phyloP scores from a whole-genome alignment of 1,140 invertebrate genomes.

The Mycetomoellerius zeteki region DNA sequence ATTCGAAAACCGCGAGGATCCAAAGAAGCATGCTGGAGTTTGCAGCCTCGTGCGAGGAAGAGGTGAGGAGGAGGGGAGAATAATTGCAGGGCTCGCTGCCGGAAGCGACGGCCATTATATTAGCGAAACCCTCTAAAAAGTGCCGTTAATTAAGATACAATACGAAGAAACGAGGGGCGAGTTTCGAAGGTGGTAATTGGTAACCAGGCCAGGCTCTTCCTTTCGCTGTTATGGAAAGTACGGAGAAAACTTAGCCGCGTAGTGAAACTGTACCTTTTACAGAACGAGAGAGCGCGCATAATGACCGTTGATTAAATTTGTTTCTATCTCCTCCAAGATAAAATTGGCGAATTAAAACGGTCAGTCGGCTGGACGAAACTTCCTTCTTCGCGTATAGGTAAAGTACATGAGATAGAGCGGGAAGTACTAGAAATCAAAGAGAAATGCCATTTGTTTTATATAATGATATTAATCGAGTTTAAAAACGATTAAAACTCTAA shows the following conservation, averaged over 20 bases:
- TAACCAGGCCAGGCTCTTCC: constrained; percentile 63
- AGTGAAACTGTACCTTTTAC: constrained; percentile 69
- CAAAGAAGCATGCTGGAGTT: background rate
- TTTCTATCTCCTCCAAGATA: constrained; percentile 55
- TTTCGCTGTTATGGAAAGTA: constrained; percentile 65
- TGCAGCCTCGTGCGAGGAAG: background rate
- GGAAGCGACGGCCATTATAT: constrained; percentile 50
- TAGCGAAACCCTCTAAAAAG: constrained; percentile 50
- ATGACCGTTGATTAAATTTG: constrained; percentile 76
- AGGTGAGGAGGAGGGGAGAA: background rate
- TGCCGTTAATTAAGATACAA: constrained; percentile 75
- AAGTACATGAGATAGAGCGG: background rate
- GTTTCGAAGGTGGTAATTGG: constrained; percentile 73
- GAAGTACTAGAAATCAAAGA: constrained; percentile 18
- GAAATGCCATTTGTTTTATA: background rate
- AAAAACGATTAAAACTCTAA: background rate
- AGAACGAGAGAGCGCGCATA: constrained; percentile 69
- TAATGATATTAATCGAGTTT: background rate
- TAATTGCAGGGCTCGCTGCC: constrained; percentile 39
- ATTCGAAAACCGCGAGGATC: constrained; percentile 42
- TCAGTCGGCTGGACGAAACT: constrained; percentile 31
- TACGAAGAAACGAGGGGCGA: constrained; percentile 63
- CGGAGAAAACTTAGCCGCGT: constrained; percentile 68
- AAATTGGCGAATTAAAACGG: constrained; percentile 73
- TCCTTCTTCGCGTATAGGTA: background rate